Evolutionary conservation across 2,888 invertebrate species (phyloP).

Genomic region (Beris morrisii): DNA sequence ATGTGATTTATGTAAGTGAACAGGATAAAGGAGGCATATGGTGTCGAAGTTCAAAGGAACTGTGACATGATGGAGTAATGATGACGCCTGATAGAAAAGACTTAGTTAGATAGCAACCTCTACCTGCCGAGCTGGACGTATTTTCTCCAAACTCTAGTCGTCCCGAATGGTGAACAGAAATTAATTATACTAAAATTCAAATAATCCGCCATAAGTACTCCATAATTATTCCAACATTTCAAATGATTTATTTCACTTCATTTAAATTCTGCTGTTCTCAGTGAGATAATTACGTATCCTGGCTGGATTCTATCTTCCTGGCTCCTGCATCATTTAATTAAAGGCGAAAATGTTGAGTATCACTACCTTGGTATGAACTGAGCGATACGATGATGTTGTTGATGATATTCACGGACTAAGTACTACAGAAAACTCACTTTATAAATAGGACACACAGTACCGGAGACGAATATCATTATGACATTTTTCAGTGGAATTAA

Average conservation of each 20-base stretch:
- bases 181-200: slow-evolving; percentile 22
- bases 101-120: neutral
- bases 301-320: neutral
- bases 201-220: slow-evolving; percentile 25
- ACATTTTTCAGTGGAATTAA: too few species aligned
- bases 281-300: slow-evolving; percentile 15
- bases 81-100: neutral
- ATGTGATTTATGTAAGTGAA: slow-evolving; percentile 10
- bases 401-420: neutral
- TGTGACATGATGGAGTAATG: slow-evolving; percentile 19
- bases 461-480: too few species aligned
- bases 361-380: too few species aligned
- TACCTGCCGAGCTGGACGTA: neutral
- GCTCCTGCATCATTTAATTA: slow-evolving; percentile 27
- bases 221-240: slow-evolving; percentile 25
- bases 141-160: neutral
- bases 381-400: too few species aligned
- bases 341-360: slow-evolving; percentile 15
- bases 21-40: slow-evolving; percentile 6
- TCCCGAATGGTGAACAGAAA: neutral
- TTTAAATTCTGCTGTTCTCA: slow-evolving; percentile 21
- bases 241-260: slow-evolving; percentile 31
- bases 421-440: slow-evolving; percentile 8
- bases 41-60: slow-evolving; percentile 13
- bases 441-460: slow-evolving; percentile 14